A percentile compares a stretch with the other conserved stretches of the same genome.
These are phyloP conservation scores for Lithophane ornitopus DNA, from an alignment of 2,888 invertebrate genomes.

Conservation along the genomic window DNA sequence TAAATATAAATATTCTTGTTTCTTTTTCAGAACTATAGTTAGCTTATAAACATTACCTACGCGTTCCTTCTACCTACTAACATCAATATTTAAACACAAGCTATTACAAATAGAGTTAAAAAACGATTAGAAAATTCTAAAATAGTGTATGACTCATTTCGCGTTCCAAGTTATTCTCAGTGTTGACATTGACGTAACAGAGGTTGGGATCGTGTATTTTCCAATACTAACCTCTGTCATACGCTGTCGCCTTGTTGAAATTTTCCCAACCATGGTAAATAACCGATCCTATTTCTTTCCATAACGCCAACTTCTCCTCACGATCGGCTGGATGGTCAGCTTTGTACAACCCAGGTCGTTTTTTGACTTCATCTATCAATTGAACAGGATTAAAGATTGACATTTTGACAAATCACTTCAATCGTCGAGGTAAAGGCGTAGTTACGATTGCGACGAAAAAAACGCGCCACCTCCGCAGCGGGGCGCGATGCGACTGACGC, in stretches of 20 bases:
- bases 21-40: background rate
- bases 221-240: conserved; percentile 82
- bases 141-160: conserved; percentile 35
- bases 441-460: conserved; percentile 74
- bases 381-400: conserved; percentile 78
- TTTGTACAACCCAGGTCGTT: conserved; percentile 83
- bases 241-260: conserved; percentile 83
- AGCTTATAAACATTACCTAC: conserved; percentile 1
- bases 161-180: conserved; percentile 4
- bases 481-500: conserved; percentile 77
- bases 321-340: conserved; percentile 87
- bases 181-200: conserved; percentile 54
- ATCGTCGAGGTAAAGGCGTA: conserved; percentile 51
- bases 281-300: conserved; percentile 86
- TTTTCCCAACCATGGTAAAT: conserved; percentile 82
- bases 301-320: conserved; percentile 82
- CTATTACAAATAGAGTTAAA: background rate
- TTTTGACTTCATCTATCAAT: conserved; percentile 86
- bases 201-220: conserved; percentile 52
- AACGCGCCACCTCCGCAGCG: conserved; percentile 73
- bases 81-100: conserved; percentile 1
- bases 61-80: background rate
- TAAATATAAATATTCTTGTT: background rate
- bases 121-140: conserved; percentile 18
- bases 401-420: conserved; percentile 66